These are phyloP conservation scores for Notodonta dromedarius DNA, from an alignment of 2,888 invertebrate genomes.

Conservation along the genomic window DNA sequence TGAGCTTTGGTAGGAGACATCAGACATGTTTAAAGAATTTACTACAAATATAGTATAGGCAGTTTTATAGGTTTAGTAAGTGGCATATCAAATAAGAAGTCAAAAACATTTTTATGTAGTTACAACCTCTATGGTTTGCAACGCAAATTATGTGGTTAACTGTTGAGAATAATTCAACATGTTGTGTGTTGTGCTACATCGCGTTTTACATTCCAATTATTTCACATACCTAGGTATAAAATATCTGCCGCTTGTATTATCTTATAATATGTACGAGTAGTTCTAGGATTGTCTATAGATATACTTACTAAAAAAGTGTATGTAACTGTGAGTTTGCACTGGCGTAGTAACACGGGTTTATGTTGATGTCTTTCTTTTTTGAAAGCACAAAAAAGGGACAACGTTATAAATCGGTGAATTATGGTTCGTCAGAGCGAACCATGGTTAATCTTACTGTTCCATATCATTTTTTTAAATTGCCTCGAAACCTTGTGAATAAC, in stretches of 20 bases:
- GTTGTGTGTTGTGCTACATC: slow-evolving; percentile 12
- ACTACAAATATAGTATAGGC: slow-evolving; percentile 8
- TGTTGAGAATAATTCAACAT: slow-evolving; percentile 14
- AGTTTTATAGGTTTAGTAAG: background rate
- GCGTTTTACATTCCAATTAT: slow-evolving; percentile 16
- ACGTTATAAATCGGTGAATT: too few relatives aligned
- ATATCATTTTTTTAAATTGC: too few relatives aligned
- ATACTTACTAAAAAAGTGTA: too few relatives aligned
- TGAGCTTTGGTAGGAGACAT: slow-evolving; percentile 20
- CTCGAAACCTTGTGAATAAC: too few relatives aligned
- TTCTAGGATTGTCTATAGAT: background rate
- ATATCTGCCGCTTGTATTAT: too few relatives aligned
- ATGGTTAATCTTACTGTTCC: too few relatives aligned
- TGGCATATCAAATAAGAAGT: slow-evolving; percentile 10
- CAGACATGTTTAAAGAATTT: slow-evolving; percentile 7
- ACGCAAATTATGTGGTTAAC: slow-evolving; percentile 14
- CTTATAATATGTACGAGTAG: too few relatives aligned
- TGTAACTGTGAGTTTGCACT: too few relatives aligned
- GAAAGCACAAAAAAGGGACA: too few relatives aligned
- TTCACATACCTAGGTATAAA: slow-evolving; percentile 10
- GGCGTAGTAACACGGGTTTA: too few relatives aligned
- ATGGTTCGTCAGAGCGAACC: too few relatives aligned
- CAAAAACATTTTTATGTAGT: slow-evolving; percentile 8
- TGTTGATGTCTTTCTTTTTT: too few relatives aligned
- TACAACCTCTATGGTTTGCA: slow-evolving; percentile 15